These are phyloP conservation scores for Equus quagga DNA, from an alignment of 2,113 vertebrate genomes.

Conservation along the genomic window DNA sequence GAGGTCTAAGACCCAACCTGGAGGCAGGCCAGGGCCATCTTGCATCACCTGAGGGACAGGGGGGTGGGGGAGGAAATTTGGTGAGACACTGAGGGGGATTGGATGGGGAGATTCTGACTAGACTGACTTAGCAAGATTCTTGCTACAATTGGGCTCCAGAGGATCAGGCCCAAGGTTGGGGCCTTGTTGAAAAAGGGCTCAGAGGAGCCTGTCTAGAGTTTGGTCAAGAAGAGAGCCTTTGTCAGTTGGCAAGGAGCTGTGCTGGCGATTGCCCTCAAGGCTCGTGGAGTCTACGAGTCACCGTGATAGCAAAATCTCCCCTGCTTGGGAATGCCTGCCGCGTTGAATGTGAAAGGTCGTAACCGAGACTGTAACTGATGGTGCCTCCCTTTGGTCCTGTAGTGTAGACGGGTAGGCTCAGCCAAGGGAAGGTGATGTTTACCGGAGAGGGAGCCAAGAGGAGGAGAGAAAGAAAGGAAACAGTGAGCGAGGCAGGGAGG, in stretches of 20 bases:
- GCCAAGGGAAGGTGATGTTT: background rate
- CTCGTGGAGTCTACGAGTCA: background rate
- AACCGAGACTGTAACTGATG: background rate
- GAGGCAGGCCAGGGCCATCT: background rate
- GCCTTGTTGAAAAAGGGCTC: background rate
- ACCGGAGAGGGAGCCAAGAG: background rate
- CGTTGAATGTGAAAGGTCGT: background rate
- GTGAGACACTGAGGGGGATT: background rate
- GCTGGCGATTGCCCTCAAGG: accelerated
- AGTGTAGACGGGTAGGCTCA: background rate
- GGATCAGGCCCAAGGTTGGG: background rate
- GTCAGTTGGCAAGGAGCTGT: background rate
- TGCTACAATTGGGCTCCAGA: background rate
- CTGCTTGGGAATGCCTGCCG: background rate
- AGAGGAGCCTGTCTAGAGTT: background rate
- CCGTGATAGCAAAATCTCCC: background rate
- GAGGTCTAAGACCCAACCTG: too few species aligned
- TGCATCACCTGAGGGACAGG: accelerated
- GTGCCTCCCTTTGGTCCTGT: background rate
- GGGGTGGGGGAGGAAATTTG: background rate
- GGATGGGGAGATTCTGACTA: background rate
- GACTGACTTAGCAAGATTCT: background rate
- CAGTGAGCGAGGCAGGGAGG: too few species aligned
- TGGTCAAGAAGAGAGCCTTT: background rate
- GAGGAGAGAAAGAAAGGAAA: background rate